Conservation (phyloP, 2,888 invertebrate species). For the Tanypteryx hageni region DNA sequence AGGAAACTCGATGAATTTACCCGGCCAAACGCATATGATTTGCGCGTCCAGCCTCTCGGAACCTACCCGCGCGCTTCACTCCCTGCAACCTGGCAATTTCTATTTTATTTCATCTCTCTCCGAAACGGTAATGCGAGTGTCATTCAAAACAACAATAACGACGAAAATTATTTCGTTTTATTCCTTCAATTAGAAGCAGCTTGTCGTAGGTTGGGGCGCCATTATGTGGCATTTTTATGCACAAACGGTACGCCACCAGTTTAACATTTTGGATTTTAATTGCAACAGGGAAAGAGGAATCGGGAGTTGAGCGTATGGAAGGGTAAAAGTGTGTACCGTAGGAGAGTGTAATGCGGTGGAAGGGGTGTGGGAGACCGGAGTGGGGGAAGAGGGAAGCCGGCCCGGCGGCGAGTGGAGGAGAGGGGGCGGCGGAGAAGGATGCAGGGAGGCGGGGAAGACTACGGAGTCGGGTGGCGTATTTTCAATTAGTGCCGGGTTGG, state of each 20-base stretch:
- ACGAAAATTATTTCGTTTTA: not conserved
- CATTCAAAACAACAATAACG: not conserved
- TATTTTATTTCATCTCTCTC: not conserved
- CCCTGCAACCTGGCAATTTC: not conserved
- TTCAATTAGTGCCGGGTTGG: not conserved
- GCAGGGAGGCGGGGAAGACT: not conserved
- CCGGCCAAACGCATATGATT: not conserved
- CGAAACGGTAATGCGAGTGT: not conserved
- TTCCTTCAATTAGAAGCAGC: not conserved
- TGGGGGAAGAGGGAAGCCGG: not conserved
- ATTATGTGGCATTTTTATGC: conserved; percentile 1
- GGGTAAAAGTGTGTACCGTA: not conserved
- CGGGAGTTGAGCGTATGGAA: not conserved
- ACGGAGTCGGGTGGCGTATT: not conserved
- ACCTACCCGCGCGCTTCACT: not conserved
- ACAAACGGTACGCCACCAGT: not conserved
- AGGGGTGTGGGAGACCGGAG: not conserved
- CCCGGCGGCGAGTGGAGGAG: not conserved
- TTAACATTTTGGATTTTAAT: conserved; percentile 27
- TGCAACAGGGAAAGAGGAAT: not conserved
- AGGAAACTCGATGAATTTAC: not conserved
- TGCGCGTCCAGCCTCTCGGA: not conserved
- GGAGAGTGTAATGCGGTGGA: not conserved
- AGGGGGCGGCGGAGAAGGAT: not conserved
- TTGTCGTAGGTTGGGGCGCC: not conserved